Evolutionary conservation across 2,888 invertebrate species (phyloP).

Genomic region (Oligia latruncula): DNA sequence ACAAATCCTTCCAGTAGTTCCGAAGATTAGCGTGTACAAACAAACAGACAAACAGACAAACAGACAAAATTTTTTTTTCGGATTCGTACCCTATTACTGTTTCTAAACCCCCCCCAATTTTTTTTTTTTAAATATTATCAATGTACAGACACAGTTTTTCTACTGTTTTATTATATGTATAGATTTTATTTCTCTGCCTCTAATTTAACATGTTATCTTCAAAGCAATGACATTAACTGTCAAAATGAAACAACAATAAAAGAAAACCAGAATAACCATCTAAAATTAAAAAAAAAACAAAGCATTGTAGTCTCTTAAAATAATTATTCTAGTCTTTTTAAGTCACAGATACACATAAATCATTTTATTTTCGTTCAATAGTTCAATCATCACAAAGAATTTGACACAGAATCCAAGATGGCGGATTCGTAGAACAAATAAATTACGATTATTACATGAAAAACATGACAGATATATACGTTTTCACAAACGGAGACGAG

Average conservation of each 20-base stretch:
- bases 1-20: no score
- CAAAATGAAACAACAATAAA: background rate
- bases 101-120: no score
- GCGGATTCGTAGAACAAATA: conserved; percentile 36
- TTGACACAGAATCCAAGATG: conserved; percentile 23
- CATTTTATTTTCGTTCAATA: conserved; percentile 10
- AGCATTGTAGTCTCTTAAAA: conserved; percentile 1
- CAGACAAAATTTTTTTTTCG: no score
- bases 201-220: background rate
- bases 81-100: no score
- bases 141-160: no score
- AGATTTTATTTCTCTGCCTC: background rate
- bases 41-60: no score
- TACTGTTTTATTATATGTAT: no score
- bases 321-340: background rate
- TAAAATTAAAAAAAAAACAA: conserved; percentile 20
- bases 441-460: conserved; percentile 24
- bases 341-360: conserved; percentile 7
- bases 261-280: background rate
- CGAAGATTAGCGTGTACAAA: no score
- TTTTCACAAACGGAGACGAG: conserved; percentile 23
- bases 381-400: conserved; percentile 29
- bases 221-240: background rate
- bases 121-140: no score
- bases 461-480: conserved; percentile 38